These are phyloP conservation scores for Xenopus borealis DNA, from an alignment of 2,113 vertebrate species.

Conservation along the genomic window DNA sequence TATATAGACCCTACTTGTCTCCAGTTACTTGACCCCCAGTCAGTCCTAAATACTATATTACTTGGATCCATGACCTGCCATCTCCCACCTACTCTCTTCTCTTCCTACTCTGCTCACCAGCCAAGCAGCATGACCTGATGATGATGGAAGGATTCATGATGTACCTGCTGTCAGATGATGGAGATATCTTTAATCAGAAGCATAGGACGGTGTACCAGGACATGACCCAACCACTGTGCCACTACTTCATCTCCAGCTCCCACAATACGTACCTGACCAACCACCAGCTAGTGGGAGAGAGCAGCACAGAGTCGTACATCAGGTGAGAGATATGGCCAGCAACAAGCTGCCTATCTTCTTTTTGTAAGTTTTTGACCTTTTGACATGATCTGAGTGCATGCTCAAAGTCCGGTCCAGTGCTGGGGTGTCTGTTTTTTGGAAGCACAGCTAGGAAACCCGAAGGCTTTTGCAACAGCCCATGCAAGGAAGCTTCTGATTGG, in stretches of 20 bases:
- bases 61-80: neutral
- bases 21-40: too few relatives aligned
- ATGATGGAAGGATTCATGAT: constrained; percentile 91
- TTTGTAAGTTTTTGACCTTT: too few relatives aligned
- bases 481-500: too few relatives aligned
- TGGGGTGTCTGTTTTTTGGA: too few relatives aligned
- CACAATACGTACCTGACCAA: constrained; percentile 95
- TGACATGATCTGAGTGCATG: too few relatives aligned
- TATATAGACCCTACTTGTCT: too few relatives aligned
- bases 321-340: constrained; percentile 62
- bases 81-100: neutral
- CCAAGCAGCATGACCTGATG: constrained; percentile 84
- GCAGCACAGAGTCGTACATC: constrained; percentile 92
- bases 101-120: constrained; percentile 54
- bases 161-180: constrained; percentile 87
- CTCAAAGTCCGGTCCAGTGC: too few relatives aligned
- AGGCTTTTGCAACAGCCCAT: too few relatives aligned
- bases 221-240: constrained; percentile 83
- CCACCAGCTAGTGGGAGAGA: constrained; percentile 84
- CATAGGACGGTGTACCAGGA: constrained; percentile 81
- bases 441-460: too few relatives aligned
- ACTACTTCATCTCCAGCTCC: constrained; percentile 95
- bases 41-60: too few relatives aligned
- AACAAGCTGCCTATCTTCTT: too few relatives aligned
- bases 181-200: constrained; percentile 76